Evolutionary conservation across 2,888 invertebrate genomes (phyloP), one percentile per base, ranked within the genome.

Genomic region (Dolomedes plantarius): DNA sequence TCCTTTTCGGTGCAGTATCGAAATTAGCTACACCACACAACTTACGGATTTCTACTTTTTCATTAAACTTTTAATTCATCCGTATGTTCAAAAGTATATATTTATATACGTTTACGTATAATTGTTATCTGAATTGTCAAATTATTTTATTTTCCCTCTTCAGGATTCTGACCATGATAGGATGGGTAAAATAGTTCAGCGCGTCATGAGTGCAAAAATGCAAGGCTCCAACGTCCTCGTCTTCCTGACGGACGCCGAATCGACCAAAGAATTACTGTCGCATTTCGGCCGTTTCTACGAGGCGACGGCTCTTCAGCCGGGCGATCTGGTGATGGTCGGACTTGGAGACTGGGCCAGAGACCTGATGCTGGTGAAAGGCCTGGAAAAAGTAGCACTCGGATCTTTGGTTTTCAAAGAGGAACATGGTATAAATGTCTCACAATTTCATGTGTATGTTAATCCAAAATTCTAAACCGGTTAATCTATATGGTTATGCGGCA

Each of bases 221-320:
- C 82, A 80, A 32, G 88, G 88, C 0, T 86, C 87, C 5, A 87
- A 76, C 0, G 88, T 85, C 0, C 88, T 88, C 1, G 77, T 88
- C 9, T 79, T 88, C 13, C 27, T 82, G 23, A 83, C 76, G 16
- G 79, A 74, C 9, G 73, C 41, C 32, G 83, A 65, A 0, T 46
- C 75, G 0, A 80, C 76, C 0, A 86, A 32, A 19, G 73, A 64
- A 11, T 56, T 88, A 6, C 56, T 87, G n/a, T 50, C 32, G 5
- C 71, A 71, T 6, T 23, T 87, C 31, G 83, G 88, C n/a, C 65
- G 68, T 23, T 76, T 74, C 11, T 9, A 68, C 27, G 73, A 85
- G 27, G 82, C 78, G 16, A 67, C 65, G 27, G 69, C 39, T 6
- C 11, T 88, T n/a, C 27, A 67, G 0, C 46, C 41, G 16, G 87